Conservation (phyloP, 2,888 invertebrate species). For the Mimumesa dahlbomi region DNA sequence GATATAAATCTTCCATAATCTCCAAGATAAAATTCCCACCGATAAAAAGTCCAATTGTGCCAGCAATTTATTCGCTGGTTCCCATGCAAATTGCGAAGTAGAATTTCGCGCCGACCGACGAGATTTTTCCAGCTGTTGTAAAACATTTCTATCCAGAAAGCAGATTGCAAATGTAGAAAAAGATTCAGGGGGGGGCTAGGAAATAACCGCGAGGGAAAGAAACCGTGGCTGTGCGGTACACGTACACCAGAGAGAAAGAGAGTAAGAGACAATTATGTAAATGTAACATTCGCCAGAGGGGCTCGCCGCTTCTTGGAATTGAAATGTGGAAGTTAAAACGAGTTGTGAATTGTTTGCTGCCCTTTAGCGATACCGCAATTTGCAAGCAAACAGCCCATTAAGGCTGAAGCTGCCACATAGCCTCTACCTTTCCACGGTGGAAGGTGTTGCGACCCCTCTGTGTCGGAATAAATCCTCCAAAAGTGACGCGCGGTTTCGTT, state of each 20-base stretch:
- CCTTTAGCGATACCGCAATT: slow-evolving; percentile 75
- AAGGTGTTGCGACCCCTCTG: slow-evolving; percentile 45
- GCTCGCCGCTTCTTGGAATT: slow-evolving; percentile 63
- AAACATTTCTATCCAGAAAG: not conserved
- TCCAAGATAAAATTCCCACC: too few relatives aligned
- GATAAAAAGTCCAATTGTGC: too few relatives aligned
- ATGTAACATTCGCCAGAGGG: slow-evolving; percentile 56
- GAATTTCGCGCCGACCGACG: too few relatives aligned
- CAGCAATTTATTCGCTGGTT: too few relatives aligned
- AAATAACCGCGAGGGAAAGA: slow-evolving; percentile 5
- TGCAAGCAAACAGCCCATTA: slow-evolving; percentile 76
- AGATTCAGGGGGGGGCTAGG: not conserved
- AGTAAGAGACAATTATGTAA: slow-evolving; percentile 69
- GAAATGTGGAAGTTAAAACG: slow-evolving; percentile 73
- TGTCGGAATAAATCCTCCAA: slow-evolving; percentile 20
- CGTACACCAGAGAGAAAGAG: slow-evolving; percentile 38
- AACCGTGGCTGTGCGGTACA: slow-evolving; percentile 20
- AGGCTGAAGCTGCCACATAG: slow-evolving; percentile 46
- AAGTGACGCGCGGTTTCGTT: slow-evolving; percentile 13
- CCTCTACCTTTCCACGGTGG: slow-evolving; percentile 23
- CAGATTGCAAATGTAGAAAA: not conserved
- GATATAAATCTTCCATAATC: too few relatives aligned
- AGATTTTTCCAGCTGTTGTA: not conserved
- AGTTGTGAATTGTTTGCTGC: slow-evolving; percentile 75
- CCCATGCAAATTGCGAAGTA: not conserved